These are phyloP conservation scores for Syrista parreyssii DNA, from an alignment of 2,888 invertebrate genomes.

Conservation along the genomic window DNA sequence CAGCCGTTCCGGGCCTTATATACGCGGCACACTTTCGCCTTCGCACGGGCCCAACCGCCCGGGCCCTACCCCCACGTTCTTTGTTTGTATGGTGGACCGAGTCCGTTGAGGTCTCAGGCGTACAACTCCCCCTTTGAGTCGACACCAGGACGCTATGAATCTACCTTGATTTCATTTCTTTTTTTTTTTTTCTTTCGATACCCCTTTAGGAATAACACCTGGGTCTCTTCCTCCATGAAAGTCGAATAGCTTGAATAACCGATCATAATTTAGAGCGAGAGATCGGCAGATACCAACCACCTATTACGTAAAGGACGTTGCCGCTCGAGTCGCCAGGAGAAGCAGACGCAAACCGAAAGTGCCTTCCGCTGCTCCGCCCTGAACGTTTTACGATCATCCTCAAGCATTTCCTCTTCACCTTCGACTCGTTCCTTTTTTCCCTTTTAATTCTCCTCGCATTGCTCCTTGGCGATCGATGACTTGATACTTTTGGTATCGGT, in stretches of 20 bases:
- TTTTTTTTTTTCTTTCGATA: slow-evolving; percentile 8
- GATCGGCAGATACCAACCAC: slow-evolving; percentile 25
- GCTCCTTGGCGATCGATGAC: neutral
- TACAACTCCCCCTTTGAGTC: slow-evolving; percentile 54
- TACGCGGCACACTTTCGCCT: slow-evolving; percentile 71
- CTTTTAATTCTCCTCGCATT: neutral
- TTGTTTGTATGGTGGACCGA: slow-evolving; percentile 55
- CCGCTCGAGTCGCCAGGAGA: slow-evolving; percentile 22
- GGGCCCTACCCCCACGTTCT: slow-evolving; percentile 60
- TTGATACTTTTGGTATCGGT: neutral
- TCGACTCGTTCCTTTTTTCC: neutral
- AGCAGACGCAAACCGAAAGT: neutral
- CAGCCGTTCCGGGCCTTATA: slow-evolving; percentile 69
- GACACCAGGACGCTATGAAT: slow-evolving; percentile 14
- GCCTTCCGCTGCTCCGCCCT: neutral
- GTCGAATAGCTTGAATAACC: neutral
- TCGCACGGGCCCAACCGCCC: slow-evolving; percentile 56
- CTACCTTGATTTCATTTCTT: slow-evolving; percentile 17
- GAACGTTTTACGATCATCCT: neutral
- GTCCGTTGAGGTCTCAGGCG: slow-evolving; percentile 55
- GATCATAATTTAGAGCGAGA: slow-evolving; percentile 33
- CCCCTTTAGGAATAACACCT: neutral
- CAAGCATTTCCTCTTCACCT: neutral
- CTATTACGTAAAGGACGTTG: slow-evolving; percentile 55
- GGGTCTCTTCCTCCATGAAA: slow-evolving; percentile 5